A percentile compares a stretch with the other conserved stretches of the same genome.
phyloP scores from a whole-genome alignment of 1,140 invertebrate genomes.

The Ceratina australensis region DNA sequence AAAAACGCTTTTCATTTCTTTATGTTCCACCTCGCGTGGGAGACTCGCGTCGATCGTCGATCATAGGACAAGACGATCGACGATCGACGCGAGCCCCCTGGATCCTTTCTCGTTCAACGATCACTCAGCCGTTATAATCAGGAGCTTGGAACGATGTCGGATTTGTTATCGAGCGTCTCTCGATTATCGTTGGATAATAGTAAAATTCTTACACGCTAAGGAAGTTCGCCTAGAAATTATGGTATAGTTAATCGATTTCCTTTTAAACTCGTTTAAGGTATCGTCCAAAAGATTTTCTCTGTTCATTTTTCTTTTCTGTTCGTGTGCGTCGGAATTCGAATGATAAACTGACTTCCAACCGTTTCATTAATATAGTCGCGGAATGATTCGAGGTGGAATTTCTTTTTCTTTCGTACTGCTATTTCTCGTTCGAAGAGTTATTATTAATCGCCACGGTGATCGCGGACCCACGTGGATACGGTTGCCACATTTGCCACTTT shows the following conservation, averaged over 20 bases:
- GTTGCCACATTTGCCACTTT: slow-evolving; percentile 2
- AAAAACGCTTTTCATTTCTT: not conserved
- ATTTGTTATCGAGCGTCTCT: slow-evolving; percentile 25
- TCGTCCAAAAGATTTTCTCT: slow-evolving; percentile 9
- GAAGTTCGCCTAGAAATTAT: slow-evolving; percentile 30
- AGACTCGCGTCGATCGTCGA: too few species aligned
- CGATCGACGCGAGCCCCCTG: not conserved
- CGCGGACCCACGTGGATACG: not conserved
- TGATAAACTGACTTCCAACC: not conserved
- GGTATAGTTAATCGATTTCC: not conserved
- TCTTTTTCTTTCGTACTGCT: too few species aligned
- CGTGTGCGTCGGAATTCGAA: not conserved
- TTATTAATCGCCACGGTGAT: not conserved
- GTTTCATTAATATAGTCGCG: not conserved
- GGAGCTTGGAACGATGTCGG: slow-evolving; percentile 28
- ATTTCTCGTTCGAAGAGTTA: too few species aligned
- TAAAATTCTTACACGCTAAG: slow-evolving; percentile 46
- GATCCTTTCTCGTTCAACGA: not conserved
- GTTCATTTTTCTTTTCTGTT: not conserved
- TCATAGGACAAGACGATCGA: not conserved
- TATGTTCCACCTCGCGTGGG: not conserved
- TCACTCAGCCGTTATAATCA: not conserved
- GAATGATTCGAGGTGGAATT: slow-evolving; percentile 24
- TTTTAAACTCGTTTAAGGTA: slow-evolving; percentile 7
- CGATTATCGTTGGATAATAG: slow-evolving; percentile 26